Percentiles rank a stretch among this genome's conserved stretches.
phyloP scores from a whole-genome alignment of 2,888 invertebrate species.

The Elegia similella region DNA sequence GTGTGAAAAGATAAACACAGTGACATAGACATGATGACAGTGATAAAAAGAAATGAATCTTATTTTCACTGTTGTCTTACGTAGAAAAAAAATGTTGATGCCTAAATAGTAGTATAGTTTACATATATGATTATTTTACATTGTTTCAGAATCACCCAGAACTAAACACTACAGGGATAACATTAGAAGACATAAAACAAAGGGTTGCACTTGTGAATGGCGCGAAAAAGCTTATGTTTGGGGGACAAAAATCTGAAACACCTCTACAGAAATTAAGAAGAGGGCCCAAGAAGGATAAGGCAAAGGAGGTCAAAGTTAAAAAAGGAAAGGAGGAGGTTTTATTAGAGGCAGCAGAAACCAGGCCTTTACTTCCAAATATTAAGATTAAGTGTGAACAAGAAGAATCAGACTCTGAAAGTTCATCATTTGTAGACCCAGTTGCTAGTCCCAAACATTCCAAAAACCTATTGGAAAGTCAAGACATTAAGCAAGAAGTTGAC shows the following conservation, averaged over 20 bases:
- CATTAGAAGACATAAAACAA: constrained; percentile 81
- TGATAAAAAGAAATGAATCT: no score
- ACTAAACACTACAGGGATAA: constrained; percentile 88
- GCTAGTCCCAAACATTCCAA: constrained; percentile 68
- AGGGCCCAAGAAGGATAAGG: constrained; percentile 60
- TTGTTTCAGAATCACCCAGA: constrained; percentile 86
- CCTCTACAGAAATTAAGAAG: constrained; percentile 56
- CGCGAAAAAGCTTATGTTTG: constrained; percentile 74
- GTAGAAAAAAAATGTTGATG: no score
- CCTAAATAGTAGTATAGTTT: no score
- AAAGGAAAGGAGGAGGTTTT: constrained; percentile 59
- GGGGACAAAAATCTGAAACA: constrained; percentile 58
- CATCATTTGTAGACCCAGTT: constrained; percentile 68
- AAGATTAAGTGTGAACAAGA: constrained; percentile 70
- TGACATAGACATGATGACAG: no score
- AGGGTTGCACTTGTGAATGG: constrained; percentile 80
- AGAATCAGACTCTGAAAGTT: constrained; percentile 74
- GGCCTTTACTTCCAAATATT: constrained; percentile 63
- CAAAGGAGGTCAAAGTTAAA: constrained; percentile 45
- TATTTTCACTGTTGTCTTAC: no score
- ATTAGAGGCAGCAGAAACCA: constrained; percentile 53
- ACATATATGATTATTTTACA: background rate
- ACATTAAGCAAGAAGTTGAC: constrained; percentile 68
- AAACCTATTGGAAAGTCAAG: constrained; percentile 53
- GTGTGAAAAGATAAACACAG: background rate